phyloP scores from a whole-genome alignment of 2,113 vertebrate genomes.

The Theropithecus gelada region DNA sequence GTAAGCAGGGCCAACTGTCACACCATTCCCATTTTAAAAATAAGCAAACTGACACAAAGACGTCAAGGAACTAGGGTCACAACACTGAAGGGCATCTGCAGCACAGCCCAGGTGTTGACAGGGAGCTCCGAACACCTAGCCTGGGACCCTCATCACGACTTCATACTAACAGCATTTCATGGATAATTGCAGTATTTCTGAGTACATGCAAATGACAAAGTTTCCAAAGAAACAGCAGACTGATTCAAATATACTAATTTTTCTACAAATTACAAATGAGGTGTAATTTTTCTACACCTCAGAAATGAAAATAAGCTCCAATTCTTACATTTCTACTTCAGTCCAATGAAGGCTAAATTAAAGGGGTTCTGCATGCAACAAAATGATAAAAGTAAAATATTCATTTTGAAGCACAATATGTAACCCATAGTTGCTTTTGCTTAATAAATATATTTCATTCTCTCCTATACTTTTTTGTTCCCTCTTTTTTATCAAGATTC shows the following conservation, averaged over 20 bases:
- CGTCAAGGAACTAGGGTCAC: too few species aligned
- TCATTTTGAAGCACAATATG: not conserved
- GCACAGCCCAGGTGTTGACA: not conserved
- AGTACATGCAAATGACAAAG: not conserved
- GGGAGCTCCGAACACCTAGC: not conserved
- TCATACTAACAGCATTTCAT: not conserved
- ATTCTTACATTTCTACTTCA: not conserved
- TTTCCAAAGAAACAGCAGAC: not conserved
- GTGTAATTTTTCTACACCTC: too few species aligned
- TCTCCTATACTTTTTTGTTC: not conserved
- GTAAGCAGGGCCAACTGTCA: not conserved
- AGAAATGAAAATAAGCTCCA: constrained; percentile 34
- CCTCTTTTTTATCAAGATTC: not conserved
- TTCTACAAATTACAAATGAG: too few species aligned
- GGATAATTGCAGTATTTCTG: not conserved
- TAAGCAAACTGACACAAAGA: not conserved
- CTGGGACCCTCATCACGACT: too few species aligned
- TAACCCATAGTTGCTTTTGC: not conserved
- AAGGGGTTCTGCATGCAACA: not conserved
- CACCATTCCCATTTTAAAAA: not conserved
- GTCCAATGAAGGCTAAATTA: not conserved
- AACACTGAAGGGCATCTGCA: too few species aligned
- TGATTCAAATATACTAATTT: not conserved
- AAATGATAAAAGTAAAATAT: not conserved
- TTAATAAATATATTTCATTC: not conserved